These are phyloP conservation scores for Chrysotoxum bicinctum DNA, from an alignment of 2,888 invertebrate genomes.

Conservation along the genomic window DNA sequence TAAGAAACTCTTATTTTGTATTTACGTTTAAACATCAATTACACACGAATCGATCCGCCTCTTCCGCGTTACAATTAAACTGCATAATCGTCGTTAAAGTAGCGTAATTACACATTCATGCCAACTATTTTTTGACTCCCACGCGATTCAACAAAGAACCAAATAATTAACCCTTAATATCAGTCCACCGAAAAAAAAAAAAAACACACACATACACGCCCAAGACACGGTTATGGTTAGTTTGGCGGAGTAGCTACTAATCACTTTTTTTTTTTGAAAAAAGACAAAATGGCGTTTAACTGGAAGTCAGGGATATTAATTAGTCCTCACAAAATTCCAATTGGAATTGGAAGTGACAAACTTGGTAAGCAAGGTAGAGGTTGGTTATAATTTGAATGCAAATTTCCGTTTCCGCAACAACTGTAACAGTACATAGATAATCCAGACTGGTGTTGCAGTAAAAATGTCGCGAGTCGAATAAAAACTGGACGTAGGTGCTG, in stretches of 20 bases:
- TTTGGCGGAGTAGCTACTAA: not conserved
- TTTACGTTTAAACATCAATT: constrained; percentile 61
- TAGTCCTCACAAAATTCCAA: constrained; percentile 36
- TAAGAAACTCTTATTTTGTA: constrained; percentile 43
- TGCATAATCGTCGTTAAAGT: constrained; percentile 71
- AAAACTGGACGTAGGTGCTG: constrained; percentile 39
- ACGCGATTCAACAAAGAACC: constrained; percentile 36
- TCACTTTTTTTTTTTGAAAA: not conserved
- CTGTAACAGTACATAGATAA: not conserved
- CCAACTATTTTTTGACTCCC: constrained; percentile 36
- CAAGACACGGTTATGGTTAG: constrained; percentile 35
- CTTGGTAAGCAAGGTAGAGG: not conserved
- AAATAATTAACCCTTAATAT: constrained; percentile 40
- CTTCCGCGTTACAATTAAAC: constrained; percentile 72
- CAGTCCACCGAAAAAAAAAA: constrained; percentile 3
- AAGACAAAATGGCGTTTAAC: constrained; percentile 15
- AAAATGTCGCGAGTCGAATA: constrained; percentile 24
- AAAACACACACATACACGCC: not conserved
- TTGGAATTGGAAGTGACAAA: constrained; percentile 47
- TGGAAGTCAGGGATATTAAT: constrained; percentile 16
- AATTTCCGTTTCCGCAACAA: constrained; percentile 15
- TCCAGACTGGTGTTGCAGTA: constrained; percentile 22
- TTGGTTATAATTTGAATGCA: not conserved
- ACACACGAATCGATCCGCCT: constrained; percentile 63
- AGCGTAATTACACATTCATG: constrained; percentile 62